phyloP scores from a whole-genome alignment of 2,797 vertebrate species.

The Esox lucius region DNA sequence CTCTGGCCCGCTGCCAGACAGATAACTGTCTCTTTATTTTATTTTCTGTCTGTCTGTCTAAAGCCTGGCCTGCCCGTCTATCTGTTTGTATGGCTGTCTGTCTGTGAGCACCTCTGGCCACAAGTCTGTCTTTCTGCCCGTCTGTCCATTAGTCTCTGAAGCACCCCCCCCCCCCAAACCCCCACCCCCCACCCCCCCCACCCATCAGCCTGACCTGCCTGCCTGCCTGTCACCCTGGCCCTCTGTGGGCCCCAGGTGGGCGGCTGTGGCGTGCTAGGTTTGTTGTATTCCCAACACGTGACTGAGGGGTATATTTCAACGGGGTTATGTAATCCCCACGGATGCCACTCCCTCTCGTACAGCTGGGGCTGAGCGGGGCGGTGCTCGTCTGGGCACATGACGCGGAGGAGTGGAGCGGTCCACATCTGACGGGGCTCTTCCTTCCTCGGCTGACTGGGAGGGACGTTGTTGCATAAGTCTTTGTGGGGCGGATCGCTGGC shows the following conservation, averaged over 20 bases:
- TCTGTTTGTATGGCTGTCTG: background rate
- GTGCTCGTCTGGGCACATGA: background rate
- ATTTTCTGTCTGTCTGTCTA: no score
- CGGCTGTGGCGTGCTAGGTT: background rate
- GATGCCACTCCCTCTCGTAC: background rate
- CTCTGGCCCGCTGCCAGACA: background rate
- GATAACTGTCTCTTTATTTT: no score
- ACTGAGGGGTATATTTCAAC: constrained; percentile 60
- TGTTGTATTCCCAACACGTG: constrained; percentile 53
- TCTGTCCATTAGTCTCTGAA: no score
- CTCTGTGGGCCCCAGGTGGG: no score
- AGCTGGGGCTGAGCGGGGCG: background rate
- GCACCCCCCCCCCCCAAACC: no score
- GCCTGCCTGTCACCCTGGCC: no score
- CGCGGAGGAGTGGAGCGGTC: constrained; percentile 16
- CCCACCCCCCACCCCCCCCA: no score
- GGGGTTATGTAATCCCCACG: constrained; percentile 53
- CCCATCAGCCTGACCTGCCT: no score
- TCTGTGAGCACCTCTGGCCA: no score
- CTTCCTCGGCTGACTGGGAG: background rate
- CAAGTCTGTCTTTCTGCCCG: no score
- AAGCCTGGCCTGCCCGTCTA: background rate
- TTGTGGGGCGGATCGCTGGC: background rate
- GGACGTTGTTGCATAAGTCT: constrained; percentile 29
- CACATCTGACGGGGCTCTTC: constrained; percentile 16